Conservation (phyloP, 2,113 vertebrate genomes). For the Callorhinus ursinus region DNA sequence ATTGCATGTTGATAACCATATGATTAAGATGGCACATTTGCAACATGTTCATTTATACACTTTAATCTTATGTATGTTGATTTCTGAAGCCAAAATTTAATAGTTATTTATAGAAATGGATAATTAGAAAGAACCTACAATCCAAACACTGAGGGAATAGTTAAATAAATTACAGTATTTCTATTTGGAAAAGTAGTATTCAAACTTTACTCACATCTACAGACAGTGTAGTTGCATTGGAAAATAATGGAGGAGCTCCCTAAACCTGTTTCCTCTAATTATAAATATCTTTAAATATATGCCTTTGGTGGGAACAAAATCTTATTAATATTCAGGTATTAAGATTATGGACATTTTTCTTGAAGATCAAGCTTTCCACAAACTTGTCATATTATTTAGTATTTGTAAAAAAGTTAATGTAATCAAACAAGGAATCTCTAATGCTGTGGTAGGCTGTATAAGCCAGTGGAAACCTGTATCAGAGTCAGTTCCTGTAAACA, state of each 20-base stretch:
- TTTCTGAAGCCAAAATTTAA: constrained; percentile 1
- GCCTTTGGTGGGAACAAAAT: background rate
- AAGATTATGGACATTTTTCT: background rate
- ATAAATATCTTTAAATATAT: background rate
- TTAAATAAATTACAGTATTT: background rate
- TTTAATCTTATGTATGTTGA: background rate
- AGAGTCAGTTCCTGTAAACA: background rate
- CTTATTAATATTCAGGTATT: background rate
- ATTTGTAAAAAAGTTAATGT: background rate
- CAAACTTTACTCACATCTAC: background rate
- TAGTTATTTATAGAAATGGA: background rate
- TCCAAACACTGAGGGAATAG: background rate
- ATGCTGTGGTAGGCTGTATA: background rate
- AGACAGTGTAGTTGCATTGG: background rate
- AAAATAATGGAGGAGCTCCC: background rate
- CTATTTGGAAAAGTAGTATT: background rate
- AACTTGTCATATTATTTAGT: background rate
- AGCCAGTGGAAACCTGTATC: background rate
- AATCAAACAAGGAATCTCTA: background rate
- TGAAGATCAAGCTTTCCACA: background rate
- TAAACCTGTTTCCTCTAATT: background rate
- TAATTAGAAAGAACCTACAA: background rate
- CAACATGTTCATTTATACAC: background rate
- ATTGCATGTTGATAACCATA: too few species aligned
- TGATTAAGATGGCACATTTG: background rate